Evolutionary conservation across 2,888 invertebrate genomes (phyloP).

Genomic region (Celastrina argiolus): DNA sequence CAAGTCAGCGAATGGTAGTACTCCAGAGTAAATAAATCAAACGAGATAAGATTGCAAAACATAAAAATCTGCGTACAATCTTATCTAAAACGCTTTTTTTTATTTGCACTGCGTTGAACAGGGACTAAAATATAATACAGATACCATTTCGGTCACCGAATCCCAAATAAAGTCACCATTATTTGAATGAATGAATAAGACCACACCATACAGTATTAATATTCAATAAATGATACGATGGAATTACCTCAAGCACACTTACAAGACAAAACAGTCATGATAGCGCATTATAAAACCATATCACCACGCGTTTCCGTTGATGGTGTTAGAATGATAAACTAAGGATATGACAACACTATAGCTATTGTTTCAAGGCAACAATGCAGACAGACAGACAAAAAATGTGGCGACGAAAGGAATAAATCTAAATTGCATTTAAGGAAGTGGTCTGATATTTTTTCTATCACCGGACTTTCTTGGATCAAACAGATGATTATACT

Average conservation of each 20-base stretch:
- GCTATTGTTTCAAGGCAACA: slow-evolving; percentile 70
- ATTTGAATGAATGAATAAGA: background rate
- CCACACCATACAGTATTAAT: slow-evolving; percentile 1
- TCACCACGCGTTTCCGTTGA: slow-evolving; percentile 68
- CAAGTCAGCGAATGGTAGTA: background rate
- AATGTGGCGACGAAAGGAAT: slow-evolving; percentile 55
- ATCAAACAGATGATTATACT: background rate
- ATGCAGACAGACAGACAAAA: slow-evolving; percentile 65
- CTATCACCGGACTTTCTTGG: background rate
- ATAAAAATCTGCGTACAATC: background rate
- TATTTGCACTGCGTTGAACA: background rate
- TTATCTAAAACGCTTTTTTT: background rate
- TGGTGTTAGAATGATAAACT: slow-evolving; percentile 74
- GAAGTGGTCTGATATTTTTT: slow-evolving; percentile 51
- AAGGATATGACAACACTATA: slow-evolving; percentile 66
- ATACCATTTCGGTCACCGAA: background rate
- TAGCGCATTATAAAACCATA: slow-evolving; percentile 73
- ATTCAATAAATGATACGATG: slow-evolving; percentile 18
- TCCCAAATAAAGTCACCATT: background rate
- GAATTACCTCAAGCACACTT: slow-evolving; percentile 16
- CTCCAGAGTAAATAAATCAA: background rate
- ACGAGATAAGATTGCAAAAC: background rate
- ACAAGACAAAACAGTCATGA: slow-evolving; percentile 56
- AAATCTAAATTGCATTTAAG: slow-evolving; percentile 65
- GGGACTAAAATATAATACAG: background rate